These are phyloP conservation scores for Procambarus clarkii DNA, from an alignment of 1,140 invertebrate species.

Conservation along the genomic window DNA sequence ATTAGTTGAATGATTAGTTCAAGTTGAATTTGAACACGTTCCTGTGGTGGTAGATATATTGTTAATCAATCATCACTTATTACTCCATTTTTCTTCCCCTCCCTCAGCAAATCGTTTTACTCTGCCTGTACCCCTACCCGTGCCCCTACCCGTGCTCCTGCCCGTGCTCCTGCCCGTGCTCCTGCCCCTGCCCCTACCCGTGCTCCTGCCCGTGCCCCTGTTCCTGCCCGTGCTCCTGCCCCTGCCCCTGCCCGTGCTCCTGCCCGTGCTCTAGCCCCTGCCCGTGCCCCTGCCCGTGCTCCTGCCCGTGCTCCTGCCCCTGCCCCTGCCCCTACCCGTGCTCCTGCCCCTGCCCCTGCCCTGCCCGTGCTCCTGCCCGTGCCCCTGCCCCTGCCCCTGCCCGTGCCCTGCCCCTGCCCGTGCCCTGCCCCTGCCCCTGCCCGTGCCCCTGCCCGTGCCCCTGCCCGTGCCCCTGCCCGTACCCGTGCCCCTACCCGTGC, in stretches of 20 bases:
- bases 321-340: not conserved
- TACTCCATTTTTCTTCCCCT: too few relatives aligned
- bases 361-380: not conserved
- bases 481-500: not conserved
- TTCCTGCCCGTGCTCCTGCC: not conserved
- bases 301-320: too few relatives aligned
- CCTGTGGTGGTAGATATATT: too few relatives aligned
- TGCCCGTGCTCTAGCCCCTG: not conserved
- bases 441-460: not conserved
- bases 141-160: too few relatives aligned
- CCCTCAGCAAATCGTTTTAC: too few relatives aligned
- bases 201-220: too few relatives aligned
- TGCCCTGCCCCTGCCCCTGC: not conserved
- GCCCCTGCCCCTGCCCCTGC: too few relatives aligned
- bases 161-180: too few relatives aligned
- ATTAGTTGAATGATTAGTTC: too few relatives aligned
- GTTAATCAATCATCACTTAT: too few relatives aligned
- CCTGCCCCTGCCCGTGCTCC: not conserved
- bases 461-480: not conserved
- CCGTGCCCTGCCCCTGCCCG: not conserved
- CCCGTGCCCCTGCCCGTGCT: not conserved
- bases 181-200: too few relatives aligned
- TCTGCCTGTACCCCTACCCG: not conserved
- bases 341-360: not conserved
- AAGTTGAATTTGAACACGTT: too few relatives aligned